Evolutionary conservation across 2,113 vertebrate species (phyloP), one percentile per base, ranked within the genome.

Genomic region (Nannobrachium achirus): DNA sequence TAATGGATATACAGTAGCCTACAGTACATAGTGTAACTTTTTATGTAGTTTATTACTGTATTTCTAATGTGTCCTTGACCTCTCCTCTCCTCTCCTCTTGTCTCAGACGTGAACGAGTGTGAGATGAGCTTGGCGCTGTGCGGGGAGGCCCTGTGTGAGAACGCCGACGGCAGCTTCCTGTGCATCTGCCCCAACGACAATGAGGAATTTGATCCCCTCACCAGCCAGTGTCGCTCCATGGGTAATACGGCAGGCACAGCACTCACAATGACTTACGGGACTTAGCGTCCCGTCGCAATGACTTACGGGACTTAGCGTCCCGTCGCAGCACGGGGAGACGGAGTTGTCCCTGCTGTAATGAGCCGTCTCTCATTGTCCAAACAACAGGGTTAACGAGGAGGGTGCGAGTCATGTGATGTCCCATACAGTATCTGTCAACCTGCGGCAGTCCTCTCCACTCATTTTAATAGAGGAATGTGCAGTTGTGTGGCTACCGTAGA

Each of bases 121-220:
- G 90, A 92, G 88, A 89, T 89, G 85, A 91, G 89, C 81, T 8
- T 79, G 63, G 89, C 89, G 66, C 80, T 89, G 76, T 94, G 93
- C 57, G 89, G 92, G 46, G 85, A 89, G 80, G 89, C 88, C 76
- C 87, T 89, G 77, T 94, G 93, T 89, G 93, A 93, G 91, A 94
- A 94, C 66, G 67, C 83, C 33, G 93, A 94, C 33, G 93, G 93
- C 62, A 93, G 88, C 89, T 94, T 94, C 89, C 91, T 94, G 87
- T 94, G 93, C 87, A 90, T 93, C 87, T 94, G 93, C 88, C 58
- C 89, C 91, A 91, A 71, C 82, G 91, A 93, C 84, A 89, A 91
- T 85, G 87, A 94, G 88, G 92, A 93, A 84, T 94, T 93, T 84
- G 91, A 93, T 89, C 91, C 93, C 72, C 45, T 59, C 78, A 91